Conservation (phyloP, 1,140 invertebrate genomes). For the Pogonus chalceus region DNA sequence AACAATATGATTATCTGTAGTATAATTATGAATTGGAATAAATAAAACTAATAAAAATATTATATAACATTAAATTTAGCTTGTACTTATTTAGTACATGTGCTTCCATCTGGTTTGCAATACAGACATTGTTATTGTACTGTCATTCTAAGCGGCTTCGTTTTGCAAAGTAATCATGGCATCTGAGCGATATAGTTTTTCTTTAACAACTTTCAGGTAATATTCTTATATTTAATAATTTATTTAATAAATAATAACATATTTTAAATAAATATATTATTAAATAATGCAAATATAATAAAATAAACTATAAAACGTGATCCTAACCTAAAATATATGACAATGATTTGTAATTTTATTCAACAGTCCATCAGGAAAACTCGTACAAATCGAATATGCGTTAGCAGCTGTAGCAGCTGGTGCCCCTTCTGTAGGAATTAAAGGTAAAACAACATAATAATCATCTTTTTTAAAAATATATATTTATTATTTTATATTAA, state of each 20-base stretch:
- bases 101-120: slow-evolving; percentile 8
- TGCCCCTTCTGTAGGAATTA: slow-evolving; percentile 97
- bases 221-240: slow-evolving; percentile 12
- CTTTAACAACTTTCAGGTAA: slow-evolving; percentile 95
- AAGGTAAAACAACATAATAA: slow-evolving; percentile 50
- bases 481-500: slow-evolving; percentile 25
- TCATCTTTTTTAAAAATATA: slow-evolving; percentile 10
- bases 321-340: background rate
- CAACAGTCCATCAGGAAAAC: slow-evolving; percentile 91
- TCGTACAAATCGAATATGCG: slow-evolving; percentile 99
- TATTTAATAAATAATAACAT: background rate
- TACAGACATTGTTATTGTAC: slow-evolving; percentile 10
- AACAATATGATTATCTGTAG: too few relatives aligned
- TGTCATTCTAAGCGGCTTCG: slow-evolving; percentile 2
- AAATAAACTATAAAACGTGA: background rate
- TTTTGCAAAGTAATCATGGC: slow-evolving; percentile 58
- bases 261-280: slow-evolving; percentile 8
- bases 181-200: slow-evolving; percentile 96
- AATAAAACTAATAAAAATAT: too few relatives aligned
- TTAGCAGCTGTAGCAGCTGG: slow-evolving; percentile 95
- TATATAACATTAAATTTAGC: too few relatives aligned
- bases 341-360: slow-evolving; percentile 11
- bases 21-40: too few relatives aligned
- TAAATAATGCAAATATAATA: slow-evolving; percentile 5
- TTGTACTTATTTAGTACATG: slow-evolving; percentile 7